Conservation (phyloP, 2,113 vertebrate genomes). For the Alexandromys fortis region DNA sequence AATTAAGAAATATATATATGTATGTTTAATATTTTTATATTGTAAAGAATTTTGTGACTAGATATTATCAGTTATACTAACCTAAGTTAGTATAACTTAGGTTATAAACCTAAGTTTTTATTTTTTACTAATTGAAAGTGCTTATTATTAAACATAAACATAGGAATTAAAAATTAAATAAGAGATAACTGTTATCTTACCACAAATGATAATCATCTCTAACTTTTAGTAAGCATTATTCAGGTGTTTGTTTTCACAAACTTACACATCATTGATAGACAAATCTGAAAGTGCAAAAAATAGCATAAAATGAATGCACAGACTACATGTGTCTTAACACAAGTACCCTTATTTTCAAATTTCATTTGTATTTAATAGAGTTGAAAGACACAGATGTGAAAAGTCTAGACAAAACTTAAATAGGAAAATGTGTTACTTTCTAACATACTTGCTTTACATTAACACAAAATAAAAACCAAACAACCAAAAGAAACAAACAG, state of each 20-base stretch:
- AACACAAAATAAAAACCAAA: background rate
- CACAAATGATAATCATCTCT: background rate
- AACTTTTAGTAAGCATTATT: background rate
- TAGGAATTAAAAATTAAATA: constrained; percentile 28
- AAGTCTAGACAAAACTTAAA: background rate
- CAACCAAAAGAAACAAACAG: background rate
- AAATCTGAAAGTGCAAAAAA: background rate
- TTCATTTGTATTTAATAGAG: constrained; percentile 30
- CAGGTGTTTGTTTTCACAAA: background rate
- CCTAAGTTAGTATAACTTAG: no score
- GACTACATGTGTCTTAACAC: background rate
- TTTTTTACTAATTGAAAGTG: background rate
- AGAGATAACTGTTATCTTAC: background rate
- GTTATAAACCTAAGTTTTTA: no score
- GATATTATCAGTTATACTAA: background rate
- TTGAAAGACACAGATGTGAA: background rate
- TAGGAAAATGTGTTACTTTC: background rate
- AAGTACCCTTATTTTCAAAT: background rate
- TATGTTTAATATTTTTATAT: background rate
- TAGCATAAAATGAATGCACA: background rate
- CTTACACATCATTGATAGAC: background rate
- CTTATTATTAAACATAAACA: background rate
- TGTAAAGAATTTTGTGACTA: background rate
- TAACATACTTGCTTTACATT: constrained; percentile 13
- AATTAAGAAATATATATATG: background rate